A percentile compares a stretch with the other conserved stretches of the same genome.
These are phyloP conservation scores for Acridotheres tristis DNA, from an alignment of 2,797 vertebrate genomes.

Conservation along the genomic window DNA sequence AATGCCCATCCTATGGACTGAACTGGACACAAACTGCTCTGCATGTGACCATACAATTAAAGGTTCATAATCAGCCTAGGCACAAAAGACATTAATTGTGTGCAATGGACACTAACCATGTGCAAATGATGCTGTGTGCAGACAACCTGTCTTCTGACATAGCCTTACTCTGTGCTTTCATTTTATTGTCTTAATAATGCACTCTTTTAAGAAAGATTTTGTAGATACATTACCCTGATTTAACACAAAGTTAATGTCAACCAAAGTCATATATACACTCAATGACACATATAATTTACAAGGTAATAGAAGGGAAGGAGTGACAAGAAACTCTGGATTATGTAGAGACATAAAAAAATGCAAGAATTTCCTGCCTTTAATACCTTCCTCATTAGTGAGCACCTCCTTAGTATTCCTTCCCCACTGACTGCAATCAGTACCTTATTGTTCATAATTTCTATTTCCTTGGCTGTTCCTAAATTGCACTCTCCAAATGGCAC, in stretches of 20 bases:
- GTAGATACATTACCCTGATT: neutral
- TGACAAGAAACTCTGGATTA: slow-evolving; percentile 48
- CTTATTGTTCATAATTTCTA: slow-evolving; percentile 66
- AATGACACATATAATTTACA: slow-evolving; percentile 4
- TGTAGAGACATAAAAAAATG: slow-evolving; percentile 29
- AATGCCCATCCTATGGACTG: neutral
- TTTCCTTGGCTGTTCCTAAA: slow-evolving; percentile 63
- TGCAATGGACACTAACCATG: neutral
- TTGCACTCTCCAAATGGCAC: slow-evolving; percentile 56
- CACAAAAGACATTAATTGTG: neutral
- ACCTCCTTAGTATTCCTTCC: slow-evolving; percentile 54
- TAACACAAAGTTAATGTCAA: neutral
- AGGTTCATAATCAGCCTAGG: neutral
- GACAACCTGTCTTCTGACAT: neutral
- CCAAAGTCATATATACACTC: neutral
- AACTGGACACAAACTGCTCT: neutral
- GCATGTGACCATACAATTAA: neutral
- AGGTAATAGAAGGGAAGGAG: neutral
- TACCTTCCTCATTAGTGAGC: slow-evolving; percentile 54
- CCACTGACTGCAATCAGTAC: slow-evolving; percentile 66
- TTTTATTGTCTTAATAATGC: neutral
- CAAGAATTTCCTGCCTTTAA: slow-evolving; percentile 59
- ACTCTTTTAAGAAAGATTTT: neutral
- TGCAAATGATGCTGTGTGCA: neutral
- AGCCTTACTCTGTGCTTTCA: neutral